Percentiles rank a stretch among this genome's conserved stretches.
phyloP scores from a whole-genome alignment of 2,888 invertebrate genomes.

The Yponomeuta evonymella region DNA sequence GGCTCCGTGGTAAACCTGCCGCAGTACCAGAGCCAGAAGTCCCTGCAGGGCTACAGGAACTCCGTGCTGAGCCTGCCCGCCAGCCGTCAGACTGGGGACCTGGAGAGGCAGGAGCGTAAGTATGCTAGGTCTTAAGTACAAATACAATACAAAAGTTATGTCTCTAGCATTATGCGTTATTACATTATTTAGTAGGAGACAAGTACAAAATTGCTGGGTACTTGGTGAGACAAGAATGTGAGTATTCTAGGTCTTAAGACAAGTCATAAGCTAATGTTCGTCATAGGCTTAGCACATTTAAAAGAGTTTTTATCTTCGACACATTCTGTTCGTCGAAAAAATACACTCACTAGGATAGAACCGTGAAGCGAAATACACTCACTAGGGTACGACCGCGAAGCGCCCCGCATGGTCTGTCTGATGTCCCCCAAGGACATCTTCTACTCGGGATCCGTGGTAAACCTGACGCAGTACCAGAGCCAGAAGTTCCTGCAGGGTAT shows the following conservation, averaged over 20 bases:
- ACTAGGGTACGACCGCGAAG: neutral
- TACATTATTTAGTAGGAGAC: too few relatives aligned
- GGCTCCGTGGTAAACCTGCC: constrained; percentile 95
- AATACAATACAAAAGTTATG: too few relatives aligned
- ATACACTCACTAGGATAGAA: too few relatives aligned
- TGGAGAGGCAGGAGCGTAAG: constrained; percentile 82
- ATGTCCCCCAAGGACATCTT: constrained; percentile 97
- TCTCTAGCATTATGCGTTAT: too few relatives aligned
- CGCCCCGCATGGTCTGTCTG: constrained; percentile 86
- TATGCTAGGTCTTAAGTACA: neutral
- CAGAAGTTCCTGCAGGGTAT: constrained; percentile 94
- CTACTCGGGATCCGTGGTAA: constrained; percentile 95
- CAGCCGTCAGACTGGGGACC: constrained; percentile 78
- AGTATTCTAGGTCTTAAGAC: too few relatives aligned
- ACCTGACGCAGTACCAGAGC: constrained; percentile 94
- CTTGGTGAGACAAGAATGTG: too few relatives aligned
- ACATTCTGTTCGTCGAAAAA: too few relatives aligned
- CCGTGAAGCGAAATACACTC: too few relatives aligned
- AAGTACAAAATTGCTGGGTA: too few relatives aligned
- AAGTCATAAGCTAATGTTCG: too few relatives aligned
- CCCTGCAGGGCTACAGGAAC: constrained; percentile 91
- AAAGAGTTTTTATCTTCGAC: too few relatives aligned
- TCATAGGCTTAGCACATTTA: too few relatives aligned
- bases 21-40: constrained; percentile 94
- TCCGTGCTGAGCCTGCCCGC: constrained; percentile 92